Conservation (phyloP, 2,888 invertebrate species). For the Drosophila mettleri region DNA sequence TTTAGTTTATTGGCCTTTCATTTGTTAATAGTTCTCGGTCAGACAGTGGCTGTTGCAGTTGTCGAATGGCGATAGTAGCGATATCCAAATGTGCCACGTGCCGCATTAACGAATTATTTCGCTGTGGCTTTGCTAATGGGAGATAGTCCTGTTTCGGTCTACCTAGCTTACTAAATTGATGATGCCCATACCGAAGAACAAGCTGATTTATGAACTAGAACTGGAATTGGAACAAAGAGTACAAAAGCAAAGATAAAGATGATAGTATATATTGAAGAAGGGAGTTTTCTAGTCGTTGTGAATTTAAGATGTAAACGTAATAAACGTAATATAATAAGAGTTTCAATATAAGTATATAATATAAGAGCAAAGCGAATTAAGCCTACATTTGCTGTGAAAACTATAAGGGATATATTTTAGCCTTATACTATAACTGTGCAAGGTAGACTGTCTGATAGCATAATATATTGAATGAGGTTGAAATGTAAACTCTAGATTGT, state of each 20-base stretch:
- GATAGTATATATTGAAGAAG: background rate
- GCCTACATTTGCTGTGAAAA: too few species aligned
- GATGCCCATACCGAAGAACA: slow-evolving; percentile 32
- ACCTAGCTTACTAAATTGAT: slow-evolving; percentile 46
- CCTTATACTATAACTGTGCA: too few species aligned
- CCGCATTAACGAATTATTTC: slow-evolving; percentile 18
- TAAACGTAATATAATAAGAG: background rate
- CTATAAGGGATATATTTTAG: too few species aligned
- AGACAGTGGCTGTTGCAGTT: slow-evolving; percentile 11
- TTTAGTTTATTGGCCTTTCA: slow-evolving; percentile 39
- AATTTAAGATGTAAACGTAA: background rate
- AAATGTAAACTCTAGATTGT: too few species aligned
- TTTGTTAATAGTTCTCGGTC: slow-evolving; percentile 33
- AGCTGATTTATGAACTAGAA: slow-evolving; percentile 50
- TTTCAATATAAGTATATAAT: background rate
- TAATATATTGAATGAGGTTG: background rate
- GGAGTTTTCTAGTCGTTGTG: background rate
- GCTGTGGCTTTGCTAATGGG: background rate
- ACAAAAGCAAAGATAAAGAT: slow-evolving; percentile 17
- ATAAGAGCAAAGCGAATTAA: too few species aligned
- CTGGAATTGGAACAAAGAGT: slow-evolving; percentile 1
- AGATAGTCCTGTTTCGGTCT: background rate
- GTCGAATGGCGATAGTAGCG: slow-evolving; percentile 19
- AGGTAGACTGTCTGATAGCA: too few species aligned
- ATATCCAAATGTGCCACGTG: slow-evolving; percentile 37